Evolutionary conservation across 37 sponge, comb jelly and placozoan species (phyloP).

Genomic region (Theonella swinhoei): DNA sequence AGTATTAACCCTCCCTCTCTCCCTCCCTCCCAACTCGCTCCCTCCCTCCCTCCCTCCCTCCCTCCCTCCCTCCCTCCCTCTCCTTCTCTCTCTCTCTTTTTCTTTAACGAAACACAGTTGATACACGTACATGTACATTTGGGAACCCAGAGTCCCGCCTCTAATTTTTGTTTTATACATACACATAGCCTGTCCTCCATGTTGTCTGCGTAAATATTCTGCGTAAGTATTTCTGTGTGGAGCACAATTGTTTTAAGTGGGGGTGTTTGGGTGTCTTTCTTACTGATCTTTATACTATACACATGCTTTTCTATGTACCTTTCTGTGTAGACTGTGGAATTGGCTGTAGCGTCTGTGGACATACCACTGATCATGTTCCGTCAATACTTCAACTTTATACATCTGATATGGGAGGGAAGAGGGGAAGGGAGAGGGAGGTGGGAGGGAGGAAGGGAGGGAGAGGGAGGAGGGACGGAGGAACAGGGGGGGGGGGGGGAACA

Average conservation of each 20-base stretch:
- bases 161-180: no score
- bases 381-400: slow-evolving; percentile 87
- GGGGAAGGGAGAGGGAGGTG: no score
- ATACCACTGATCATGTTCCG: slow-evolving; percentile 87
- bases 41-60: no score
- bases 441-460: not conserved
- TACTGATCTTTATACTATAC: no score
- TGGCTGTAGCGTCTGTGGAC: slow-evolving; percentile 88
- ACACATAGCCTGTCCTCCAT: no score
- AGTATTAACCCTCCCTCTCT: no score
- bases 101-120: no score
- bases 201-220: no score
- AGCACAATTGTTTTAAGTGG: not conserved
- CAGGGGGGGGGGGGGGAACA: not conserved
- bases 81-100: not conserved
- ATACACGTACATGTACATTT: no score
- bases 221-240: not conserved
- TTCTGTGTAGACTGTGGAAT: slow-evolving; percentile 82
- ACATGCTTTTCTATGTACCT: slow-evolving; percentile 39
- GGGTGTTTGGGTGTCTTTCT: not conserved
- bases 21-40: no score
- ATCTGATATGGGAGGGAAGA: slow-evolving; percentile 18
- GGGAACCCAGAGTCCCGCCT: no score
- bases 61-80: not conserved
- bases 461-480: not conserved